A percentile compares a stretch with the other conserved stretches of the same genome.
These are phyloP conservation scores for Cisticola juncidis DNA, from an alignment of 2,113 vertebrate genomes.

Conservation along the genomic window DNA sequence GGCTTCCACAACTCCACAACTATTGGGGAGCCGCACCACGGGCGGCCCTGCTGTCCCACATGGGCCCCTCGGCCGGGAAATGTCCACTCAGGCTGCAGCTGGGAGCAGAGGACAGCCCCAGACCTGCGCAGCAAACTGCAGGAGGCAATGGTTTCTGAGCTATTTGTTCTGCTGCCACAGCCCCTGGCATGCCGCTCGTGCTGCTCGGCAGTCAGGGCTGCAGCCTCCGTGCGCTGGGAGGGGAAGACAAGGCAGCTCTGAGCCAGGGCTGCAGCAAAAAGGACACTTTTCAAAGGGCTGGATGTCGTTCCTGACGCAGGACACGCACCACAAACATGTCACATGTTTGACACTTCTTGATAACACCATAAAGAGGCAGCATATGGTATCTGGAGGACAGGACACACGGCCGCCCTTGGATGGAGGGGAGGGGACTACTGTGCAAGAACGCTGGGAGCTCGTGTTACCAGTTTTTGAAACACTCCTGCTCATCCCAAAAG, in stretches of 20 bases:
- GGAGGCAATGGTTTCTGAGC: neutral
- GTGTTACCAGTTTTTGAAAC: neutral
- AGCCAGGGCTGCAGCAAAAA: neutral
- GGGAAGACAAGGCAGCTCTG: neutral
- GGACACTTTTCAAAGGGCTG: neutral
- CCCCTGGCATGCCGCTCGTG: neutral
- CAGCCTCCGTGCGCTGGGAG: neutral
- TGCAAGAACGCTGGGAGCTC: neutral
- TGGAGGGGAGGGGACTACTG: neutral
- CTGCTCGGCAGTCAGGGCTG: neutral
- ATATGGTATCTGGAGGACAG: neutral
- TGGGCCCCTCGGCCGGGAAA: neutral
- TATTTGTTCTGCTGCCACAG: neutral
- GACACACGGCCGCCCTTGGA: neutral
- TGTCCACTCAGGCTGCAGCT: neutral
- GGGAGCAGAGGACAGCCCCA: neutral
- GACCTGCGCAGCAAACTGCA: neutral
- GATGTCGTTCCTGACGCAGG: neutral
- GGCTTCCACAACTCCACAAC: neutral
- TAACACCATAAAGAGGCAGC: neutral
- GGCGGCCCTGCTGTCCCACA: neutral
- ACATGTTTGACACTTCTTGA: neutral
- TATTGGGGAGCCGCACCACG: accelerated
- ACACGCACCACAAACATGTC: neutral
- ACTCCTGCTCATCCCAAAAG: neutral